Evolutionary conservation across 1,140 invertebrate genomes (phyloP), one percentile per base, ranked within the genome.

Genomic region (Drosophila micromelanica): DNA sequence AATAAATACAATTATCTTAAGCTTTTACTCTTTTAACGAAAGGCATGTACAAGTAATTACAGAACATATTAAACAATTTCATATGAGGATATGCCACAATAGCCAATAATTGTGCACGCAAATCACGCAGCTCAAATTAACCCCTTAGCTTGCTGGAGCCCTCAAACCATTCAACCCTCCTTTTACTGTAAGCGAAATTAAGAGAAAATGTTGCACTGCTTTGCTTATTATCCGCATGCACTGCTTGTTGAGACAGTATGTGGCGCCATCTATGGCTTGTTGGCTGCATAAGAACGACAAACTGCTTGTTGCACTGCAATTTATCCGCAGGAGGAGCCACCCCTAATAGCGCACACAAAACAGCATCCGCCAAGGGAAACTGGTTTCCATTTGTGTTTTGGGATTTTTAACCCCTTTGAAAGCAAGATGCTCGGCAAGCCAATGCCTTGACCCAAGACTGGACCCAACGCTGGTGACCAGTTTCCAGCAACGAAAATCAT

Each of bases 371-470:
- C 2, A 1, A 23, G 3, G 27, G 13, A 68, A 73, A 57, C 23
- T 8, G 32, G 46, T 62, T 62, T 48, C 11, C 17, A 7, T 68
- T 59, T 15, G 9, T 20, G 27, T 61, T 52, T 30, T 37, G 23
- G 15, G 62, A 43, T 51, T 68, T 56, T 73, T 55, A 60, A 73
- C 70, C 70, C 70, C 49, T 73, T 68, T 15, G 15, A 42, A 43
- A 49, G 7, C 23, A 43, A 38, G 45, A 67, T 64, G 45, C 57
- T 35, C 17, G 12, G 48, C 23, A 20, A 46, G 23, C 43, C 74
- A 62, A 65, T 67, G 72, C 72, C 54, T 80, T 78, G 81, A 76
- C 77, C 80, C 68, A 40, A 68, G 57, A 49, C 45, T 49, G 48
- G 59, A 69, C 60, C 17, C 15, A 48, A 45, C 20, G 23, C 35